phyloP scores from a whole-genome alignment of 2,113 vertebrate genomes.

The Oncorhynchus tshawytscha region DNA sequence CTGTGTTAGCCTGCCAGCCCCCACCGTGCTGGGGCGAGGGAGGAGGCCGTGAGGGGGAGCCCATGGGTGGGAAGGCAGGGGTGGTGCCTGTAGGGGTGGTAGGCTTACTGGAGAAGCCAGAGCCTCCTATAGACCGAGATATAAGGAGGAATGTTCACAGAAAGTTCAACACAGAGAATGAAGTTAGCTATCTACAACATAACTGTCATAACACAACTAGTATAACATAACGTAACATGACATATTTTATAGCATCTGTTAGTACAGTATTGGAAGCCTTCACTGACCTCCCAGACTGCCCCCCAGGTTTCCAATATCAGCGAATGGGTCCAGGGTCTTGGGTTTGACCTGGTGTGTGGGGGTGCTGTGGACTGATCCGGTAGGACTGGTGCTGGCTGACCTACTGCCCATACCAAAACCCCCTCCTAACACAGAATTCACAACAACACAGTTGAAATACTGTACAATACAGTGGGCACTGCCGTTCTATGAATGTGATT shows the following conservation, averaged over 20 bases:
- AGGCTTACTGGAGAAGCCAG: conserved; percentile 93
- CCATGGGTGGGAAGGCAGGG: conserved; percentile 86
- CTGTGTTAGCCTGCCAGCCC: conserved; percentile 78
- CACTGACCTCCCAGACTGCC: conserved; percentile 77
- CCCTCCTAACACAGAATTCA: conserved; percentile 62
- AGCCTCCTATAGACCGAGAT: conserved; percentile 67
- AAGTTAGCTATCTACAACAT: neutral
- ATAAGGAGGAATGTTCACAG: neutral
- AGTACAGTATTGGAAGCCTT: neutral
- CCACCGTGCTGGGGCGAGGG: conserved; percentile 86
- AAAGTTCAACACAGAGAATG: neutral
- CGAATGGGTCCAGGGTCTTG: conserved; percentile 93
- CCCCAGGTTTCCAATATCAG: conserved; percentile 88
- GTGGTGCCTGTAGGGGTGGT: conserved; percentile 88
- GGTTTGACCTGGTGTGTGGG: conserved; percentile 94
- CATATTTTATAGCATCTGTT: neutral
- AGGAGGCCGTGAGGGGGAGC: conserved; percentile 86
- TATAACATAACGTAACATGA: too few species aligned
- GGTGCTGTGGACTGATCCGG: conserved; percentile 88
- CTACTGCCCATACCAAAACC: conserved; percentile 87
- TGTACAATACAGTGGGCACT: too few species aligned
- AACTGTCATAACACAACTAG: neutral
- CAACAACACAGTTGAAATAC: neutral
- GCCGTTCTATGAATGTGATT: too few species aligned
- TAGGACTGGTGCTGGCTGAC: conserved; percentile 95